Conservation (phyloP, 2,113 vertebrate species). For the Oceanites oceanicus region DNA sequence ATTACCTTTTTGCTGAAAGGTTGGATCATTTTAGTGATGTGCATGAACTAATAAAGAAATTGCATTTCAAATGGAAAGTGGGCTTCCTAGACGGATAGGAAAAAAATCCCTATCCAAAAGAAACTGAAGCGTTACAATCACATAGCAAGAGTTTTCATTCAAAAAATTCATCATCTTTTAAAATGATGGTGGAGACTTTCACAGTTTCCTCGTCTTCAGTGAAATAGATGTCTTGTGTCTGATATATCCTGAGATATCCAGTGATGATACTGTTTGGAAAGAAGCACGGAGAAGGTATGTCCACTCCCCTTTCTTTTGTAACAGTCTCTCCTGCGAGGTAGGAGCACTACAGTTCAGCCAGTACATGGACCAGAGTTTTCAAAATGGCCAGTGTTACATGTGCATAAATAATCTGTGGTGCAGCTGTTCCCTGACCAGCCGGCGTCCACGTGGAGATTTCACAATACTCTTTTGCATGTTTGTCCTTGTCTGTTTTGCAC, state of each 20-base stretch:
- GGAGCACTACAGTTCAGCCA: not conserved
- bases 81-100: not conserved
- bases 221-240: not conserved
- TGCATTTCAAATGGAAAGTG: not conserved
- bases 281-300: not conserved
- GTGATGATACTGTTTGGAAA: not conserved
- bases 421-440: slow-evolving; percentile 41
- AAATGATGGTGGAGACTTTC: not conserved
- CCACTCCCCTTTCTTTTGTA: not conserved
- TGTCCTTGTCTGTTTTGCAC: slow-evolving; percentile 16
- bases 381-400: not conserved
- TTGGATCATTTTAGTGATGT: not conserved
- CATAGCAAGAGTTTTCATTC: not conserved
- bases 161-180: not conserved
- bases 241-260: rapidly evolving
- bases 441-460: not conserved
- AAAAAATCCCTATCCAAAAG: not conserved
- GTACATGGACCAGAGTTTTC: not conserved
- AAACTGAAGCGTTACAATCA: not conserved
- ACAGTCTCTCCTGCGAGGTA: not conserved
- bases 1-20: not conserved
- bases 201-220: not conserved
- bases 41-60: not conserved
- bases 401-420: not conserved
- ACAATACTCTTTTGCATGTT: not conserved